These are phyloP conservation scores for Lordiphosa andalusiaca DNA, from an alignment of 2,888 invertebrate genomes.

Conservation along the genomic window DNA sequence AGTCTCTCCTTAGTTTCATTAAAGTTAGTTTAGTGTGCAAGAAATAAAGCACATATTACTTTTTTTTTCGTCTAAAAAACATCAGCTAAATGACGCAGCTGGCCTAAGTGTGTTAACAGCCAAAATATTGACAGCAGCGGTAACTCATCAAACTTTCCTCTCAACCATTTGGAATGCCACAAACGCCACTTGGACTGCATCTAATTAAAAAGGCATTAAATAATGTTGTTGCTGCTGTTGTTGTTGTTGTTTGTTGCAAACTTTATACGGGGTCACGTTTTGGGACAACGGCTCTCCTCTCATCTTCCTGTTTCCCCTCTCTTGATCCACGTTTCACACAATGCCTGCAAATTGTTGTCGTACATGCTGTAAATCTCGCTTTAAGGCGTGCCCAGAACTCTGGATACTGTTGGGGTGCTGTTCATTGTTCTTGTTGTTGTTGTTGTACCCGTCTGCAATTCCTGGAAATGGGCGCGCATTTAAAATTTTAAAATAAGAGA, in stretches of 20 bases:
- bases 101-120: too few relatives aligned
- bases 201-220: slow-evolving; percentile 72
- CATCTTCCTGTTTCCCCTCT: neutral
- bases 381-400: slow-evolving; percentile 52
- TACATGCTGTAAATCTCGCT: slow-evolving; percentile 70
- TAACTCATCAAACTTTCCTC: slow-evolving; percentile 27
- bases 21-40: too few relatives aligned
- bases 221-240: slow-evolving; percentile 37
- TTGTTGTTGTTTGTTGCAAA: slow-evolving; percentile 52
- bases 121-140: slow-evolving; percentile 5
- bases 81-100: too few relatives aligned
- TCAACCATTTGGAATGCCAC: slow-evolving; percentile 53
- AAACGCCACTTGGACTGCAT: slow-evolving; percentile 54
- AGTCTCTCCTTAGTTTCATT: too few relatives aligned
- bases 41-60: too few relatives aligned
- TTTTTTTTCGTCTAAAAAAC: too few relatives aligned
- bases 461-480: slow-evolving; percentile 65
- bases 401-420: slow-evolving; percentile 15
- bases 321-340: slow-evolving; percentile 23
- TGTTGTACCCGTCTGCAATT: slow-evolving; percentile 41
- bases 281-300: slow-evolving; percentile 29
- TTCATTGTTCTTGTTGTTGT: slow-evolving; percentile 31
- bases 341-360: slow-evolving; percentile 62
- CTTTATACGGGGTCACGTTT: slow-evolving; percentile 69
- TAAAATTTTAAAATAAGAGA: slow-evolving; percentile 33